Base-by-base conservation (phyloP, 2,888 invertebrate genomes). In the Phorcus lineatus region DNA sequence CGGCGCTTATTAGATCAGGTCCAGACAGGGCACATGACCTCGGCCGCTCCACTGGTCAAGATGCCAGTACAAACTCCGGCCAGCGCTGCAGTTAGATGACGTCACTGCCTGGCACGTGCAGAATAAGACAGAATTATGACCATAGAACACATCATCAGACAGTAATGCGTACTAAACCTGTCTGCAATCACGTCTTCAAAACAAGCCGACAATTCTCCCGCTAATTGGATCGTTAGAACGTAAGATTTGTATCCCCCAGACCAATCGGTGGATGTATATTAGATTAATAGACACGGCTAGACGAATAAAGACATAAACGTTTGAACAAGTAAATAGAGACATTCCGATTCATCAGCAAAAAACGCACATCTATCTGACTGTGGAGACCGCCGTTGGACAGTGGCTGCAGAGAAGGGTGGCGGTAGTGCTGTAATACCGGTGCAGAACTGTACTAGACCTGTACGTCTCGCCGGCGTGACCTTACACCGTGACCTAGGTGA, bases 41-140 rank as follows among this genome's bases (percentile, higher is more conserved):
- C 62, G 62, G 24, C 62, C 17, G 28, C 28, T 28, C 62, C 4
- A 28, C 24, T 24, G 62, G 62, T 62, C 62, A 62, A 62, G 62
- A 62, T 62, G 62, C n/a, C 62, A 62, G n/a, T 28, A 62, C 28
- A n/a, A 28, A 16, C 62, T 28, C 28, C 22, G 16, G 9, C 24
- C 62, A 11, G 22, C 62, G 28, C 16, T 62, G 16, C 62, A 62
- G 62, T 28, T 24, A 62, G 62, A 13, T 62, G 62, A 62, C 62
- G 62, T 62, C 62, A 62, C 62, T 47, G 47, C 47, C 47, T 36
- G 47, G 62, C 62, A 62, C 62, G 62, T 62, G 62, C 62, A 62
- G 62, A 13, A 62, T 28, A 62, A 62, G 28, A 28, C 11, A 24
- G 62, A 47, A 47, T 62, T 62, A 62, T 62, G 62, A 28, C 62